Evolutionary conservation across 2,888 invertebrate species (phyloP), one percentile per base, ranked within the genome.

Genomic region (Coecobrya sp.): DNA sequence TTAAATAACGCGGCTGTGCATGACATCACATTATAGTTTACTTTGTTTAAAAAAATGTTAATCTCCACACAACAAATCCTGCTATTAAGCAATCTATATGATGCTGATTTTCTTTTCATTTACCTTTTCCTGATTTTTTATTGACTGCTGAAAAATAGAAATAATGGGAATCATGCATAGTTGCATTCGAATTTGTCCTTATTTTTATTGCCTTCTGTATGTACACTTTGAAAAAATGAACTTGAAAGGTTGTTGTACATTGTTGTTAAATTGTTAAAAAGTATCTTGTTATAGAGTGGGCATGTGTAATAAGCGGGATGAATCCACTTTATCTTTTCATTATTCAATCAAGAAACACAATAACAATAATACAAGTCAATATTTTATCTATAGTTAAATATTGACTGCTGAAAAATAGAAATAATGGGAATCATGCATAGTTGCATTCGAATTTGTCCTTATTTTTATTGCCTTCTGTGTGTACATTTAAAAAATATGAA

Each of bases 171-270:
- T n/a, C 25, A 30, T 84, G 84, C 62, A 25, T 62, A 19, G 22
- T 45, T 45, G 76, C 49, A 19, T 45, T 76, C n/a, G 10, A 22
- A 36, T 13, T 4, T 70, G 13, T 76, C 45, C 45, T 42, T 45
- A 45, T 45, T 76, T 19, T 68, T 65, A 68, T 84, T 49, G 86
- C 19, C 10, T 62, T 45, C 49, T 86, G 65, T 65, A 62, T n/a
- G n/a, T n/a, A n/a, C 70, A 82, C n/a, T 82, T 55, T 84, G 42
- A 49, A 84, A 84, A 55, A n/a, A n/a, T 89, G 90, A 90, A 90
- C 90, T 90, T 90, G 62, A 90, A 90, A 90, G 89, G 89, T 89
- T 89, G 89, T 55, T n/a, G 3, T 4, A 36, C 62, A 62, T 62
- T 62, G 62, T 62, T 62, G 10, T 25, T 62, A 36, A 36, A 25